These are phyloP conservation scores for Achroia grisella DNA, from an alignment of 1,140 invertebrate species.

Conservation along the genomic window DNA sequence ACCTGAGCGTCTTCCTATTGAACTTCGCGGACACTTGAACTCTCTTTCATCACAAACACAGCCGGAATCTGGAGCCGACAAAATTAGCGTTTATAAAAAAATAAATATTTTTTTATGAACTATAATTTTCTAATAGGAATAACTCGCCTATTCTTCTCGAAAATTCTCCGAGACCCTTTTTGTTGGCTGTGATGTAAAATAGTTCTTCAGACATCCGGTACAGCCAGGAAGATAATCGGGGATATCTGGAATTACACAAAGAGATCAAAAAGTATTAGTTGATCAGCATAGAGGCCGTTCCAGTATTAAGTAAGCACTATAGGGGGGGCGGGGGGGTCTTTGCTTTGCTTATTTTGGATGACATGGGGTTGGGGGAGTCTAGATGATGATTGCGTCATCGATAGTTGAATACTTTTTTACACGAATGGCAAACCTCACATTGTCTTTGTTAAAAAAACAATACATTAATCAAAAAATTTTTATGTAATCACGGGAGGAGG, in stretches of 20 bases:
- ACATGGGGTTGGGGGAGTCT: too few relatives aligned
- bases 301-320: too few relatives aligned
- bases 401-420: too few relatives aligned
- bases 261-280: too few relatives aligned
- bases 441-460: too few relatives aligned
- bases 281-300: too few relatives aligned
- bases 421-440: too few relatives aligned
- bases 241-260: constrained; percentile 25
- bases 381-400: too few relatives aligned
- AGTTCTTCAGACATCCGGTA: constrained; percentile 32
- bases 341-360: too few relatives aligned
- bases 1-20: constrained; percentile 22
- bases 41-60: constrained; percentile 14
- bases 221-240: constrained; percentile 31
- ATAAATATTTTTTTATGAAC: constrained; percentile 8
- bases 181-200: constrained; percentile 39
- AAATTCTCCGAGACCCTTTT: constrained; percentile 38
- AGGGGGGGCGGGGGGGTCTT: too few relatives aligned
- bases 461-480: too few relatives aligned
- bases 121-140: constrained; percentile 14
- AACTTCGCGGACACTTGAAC: constrained; percentile 37
- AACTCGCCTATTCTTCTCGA: constrained; percentile 45
- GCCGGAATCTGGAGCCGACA: constrained; percentile 30
- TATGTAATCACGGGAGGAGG: too few relatives aligned
- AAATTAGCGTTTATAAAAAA: constrained; percentile 18